phyloP scores from a whole-genome alignment of 2,797 vertebrate species.

The Todus mexicanus region DNA sequence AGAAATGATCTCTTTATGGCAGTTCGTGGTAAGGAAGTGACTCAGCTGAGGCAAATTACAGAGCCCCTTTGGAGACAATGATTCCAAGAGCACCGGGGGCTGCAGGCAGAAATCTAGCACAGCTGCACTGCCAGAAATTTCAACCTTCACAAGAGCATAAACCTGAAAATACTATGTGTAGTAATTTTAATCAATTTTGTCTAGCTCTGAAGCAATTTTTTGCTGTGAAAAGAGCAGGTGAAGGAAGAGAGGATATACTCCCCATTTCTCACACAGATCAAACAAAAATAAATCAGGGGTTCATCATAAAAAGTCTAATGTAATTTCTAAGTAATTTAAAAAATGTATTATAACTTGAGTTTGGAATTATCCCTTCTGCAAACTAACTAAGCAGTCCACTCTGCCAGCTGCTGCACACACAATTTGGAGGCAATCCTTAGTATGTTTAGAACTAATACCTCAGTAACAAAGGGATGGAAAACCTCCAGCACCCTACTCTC shows the following conservation, averaged over 20 bases:
- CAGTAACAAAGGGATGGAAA: not conserved
- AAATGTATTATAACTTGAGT: not conserved
- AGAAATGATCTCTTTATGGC: conserved; percentile 10
- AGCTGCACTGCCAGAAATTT: not conserved
- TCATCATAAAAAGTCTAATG: not conserved
- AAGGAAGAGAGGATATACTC: not conserved
- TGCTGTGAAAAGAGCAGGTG: not conserved
- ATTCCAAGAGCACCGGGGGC: not conserved
- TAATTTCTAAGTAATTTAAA: not conserved
- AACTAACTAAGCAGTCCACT: not conserved
- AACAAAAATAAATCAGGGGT: not conserved
- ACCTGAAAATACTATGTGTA: not conserved
- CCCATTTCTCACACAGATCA: not conserved
- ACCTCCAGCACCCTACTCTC: not conserved
- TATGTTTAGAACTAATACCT: not conserved
- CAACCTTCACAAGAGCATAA: not conserved
- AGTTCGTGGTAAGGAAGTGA: conserved; percentile 21
- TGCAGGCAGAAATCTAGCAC: not conserved
- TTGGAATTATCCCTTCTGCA: not conserved
- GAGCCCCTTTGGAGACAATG: conserved; percentile 5
- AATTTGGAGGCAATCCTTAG: not conserved
- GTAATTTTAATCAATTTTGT: not conserved
- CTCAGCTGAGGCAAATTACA: conserved; percentile 39
- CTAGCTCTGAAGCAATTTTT: not conserved
- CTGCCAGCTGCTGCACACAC: not conserved